phyloP scores from a whole-genome alignment of 2,113 vertebrate species.

The Grantiella picta region DNA sequence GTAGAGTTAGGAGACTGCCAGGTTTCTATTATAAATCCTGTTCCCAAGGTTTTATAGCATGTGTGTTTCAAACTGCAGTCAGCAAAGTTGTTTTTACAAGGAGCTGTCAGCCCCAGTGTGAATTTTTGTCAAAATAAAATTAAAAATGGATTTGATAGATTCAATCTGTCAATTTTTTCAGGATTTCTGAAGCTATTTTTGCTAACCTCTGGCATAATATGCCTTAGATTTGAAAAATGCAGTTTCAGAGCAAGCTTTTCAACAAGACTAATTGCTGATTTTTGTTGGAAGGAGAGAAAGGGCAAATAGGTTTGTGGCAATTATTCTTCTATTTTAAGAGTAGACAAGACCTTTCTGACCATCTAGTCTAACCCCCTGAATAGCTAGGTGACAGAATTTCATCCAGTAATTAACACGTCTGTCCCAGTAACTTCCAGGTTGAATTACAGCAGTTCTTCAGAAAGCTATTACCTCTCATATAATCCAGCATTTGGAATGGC shows the following conservation, averaged over 20 bases:
- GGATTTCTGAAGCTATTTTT: constrained; percentile 50
- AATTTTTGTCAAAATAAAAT: constrained; percentile 65
- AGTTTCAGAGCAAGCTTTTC: constrained; percentile 27
- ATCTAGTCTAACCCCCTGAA: constrained; percentile 28
- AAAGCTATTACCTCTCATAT: background rate
- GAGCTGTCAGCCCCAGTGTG: constrained; percentile 40
- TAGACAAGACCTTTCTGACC: constrained; percentile 4
- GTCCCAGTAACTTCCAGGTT: constrained; percentile 28
- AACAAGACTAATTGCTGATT: constrained; percentile 23
- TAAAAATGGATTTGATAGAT: constrained; percentile 68
- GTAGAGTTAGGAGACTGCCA: background rate
- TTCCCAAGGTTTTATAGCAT: constrained; percentile 5
- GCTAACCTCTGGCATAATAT: constrained; percentile 56
- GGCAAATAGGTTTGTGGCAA: background rate
- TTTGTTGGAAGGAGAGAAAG: background rate
- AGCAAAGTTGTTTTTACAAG: constrained; percentile 49
- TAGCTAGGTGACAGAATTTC: constrained; percentile 36
- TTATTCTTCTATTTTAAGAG: constrained; percentile 1
- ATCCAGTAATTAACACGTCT: constrained; percentile 21
- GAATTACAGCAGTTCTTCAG: constrained; percentile 2
- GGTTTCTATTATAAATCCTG: constrained; percentile 17
- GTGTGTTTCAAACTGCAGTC: constrained; percentile 31
- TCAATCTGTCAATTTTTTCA: constrained; percentile 48
- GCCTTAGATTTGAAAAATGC: constrained; percentile 51
- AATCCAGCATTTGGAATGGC: background rate